Evolutionary conservation across 2,888 invertebrate genomes (phyloP).

Genomic region (Hylaea fasciaria): DNA sequence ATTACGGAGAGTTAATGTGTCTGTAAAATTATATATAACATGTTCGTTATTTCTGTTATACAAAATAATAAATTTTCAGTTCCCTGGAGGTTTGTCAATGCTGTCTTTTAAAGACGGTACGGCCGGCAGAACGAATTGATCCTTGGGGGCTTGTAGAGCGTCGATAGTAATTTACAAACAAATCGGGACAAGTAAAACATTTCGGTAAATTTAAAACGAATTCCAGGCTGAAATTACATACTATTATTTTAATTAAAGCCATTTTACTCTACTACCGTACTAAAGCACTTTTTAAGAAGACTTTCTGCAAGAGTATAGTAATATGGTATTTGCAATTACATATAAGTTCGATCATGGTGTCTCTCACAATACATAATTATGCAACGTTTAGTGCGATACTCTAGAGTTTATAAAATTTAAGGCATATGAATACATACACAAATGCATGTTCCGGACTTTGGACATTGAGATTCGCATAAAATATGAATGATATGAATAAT

Average conservation of each 20-base stretch:
- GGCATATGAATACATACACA: too few relatives aligned
- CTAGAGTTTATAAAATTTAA: too few relatives aligned
- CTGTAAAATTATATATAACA: conserved; percentile 5
- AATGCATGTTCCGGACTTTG: too few relatives aligned
- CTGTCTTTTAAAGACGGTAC: conserved; percentile 67
- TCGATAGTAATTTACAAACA: conserved; percentile 63
- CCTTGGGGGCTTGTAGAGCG: conserved; percentile 61
- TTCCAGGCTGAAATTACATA: background rate
- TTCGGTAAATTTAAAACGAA: conserved; percentile 15
- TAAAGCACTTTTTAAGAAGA: too few relatives aligned
- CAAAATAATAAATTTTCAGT: conserved; percentile 61
- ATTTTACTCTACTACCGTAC: background rate
- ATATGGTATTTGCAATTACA: too few relatives aligned
- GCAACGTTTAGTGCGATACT: too few relatives aligned
- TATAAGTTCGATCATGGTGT: too few relatives aligned
- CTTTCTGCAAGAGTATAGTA: too few relatives aligned
- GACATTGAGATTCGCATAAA: too few relatives aligned
- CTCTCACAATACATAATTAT: too few relatives aligned
- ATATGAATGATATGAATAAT: too few relatives aligned
- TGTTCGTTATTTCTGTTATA: conserved; percentile 33
- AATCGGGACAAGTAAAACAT: conserved; percentile 45
- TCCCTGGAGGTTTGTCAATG: conserved; percentile 63
- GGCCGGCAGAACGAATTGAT: conserved; percentile 69
- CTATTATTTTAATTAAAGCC: background rate
- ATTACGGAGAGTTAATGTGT: conserved; percentile 10